Base-by-base conservation (phyloP, 2,888 invertebrate genomes). In the Rhamnusium bicolor region DNA sequence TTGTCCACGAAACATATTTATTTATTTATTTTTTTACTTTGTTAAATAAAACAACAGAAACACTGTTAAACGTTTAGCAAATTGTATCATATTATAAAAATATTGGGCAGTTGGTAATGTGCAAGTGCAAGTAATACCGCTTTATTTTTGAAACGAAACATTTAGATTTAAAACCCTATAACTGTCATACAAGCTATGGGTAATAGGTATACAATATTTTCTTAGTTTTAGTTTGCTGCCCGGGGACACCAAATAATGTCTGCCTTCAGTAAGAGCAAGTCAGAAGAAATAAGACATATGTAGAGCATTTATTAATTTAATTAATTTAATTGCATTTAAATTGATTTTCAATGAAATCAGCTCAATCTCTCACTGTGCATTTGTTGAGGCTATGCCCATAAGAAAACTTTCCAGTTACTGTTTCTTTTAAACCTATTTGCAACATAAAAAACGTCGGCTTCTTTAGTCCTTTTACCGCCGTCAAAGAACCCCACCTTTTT, bases 281-380 rank as follows among this genome's bases (percentile, higher is more conserved):
- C 2, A 2, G 14, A 24, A 27, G n/a, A 19, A 19, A 14, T 54
- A 14, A 21, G 54, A 54, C 54, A 24, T 54, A 54, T 54, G 54
- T 54, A n/a, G 54, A 54, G 12, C 54, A 24, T 24, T 24, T 24
- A 24, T 27, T 19, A 54, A 54, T 54, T 54, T 54, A 54, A 54
- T 54, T 54, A 54, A n/a, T 54, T 24, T 24, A 40, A 40, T 40
- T 40, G 40, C 40, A 40, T n/a, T 40, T 12, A 40, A n/a, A 40
- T 40, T 40, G 40, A 40, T 40, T 40, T n/a, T 4, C n/a, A 40
- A n/a, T 12, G 40, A 40, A 40, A 40, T 40, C 40, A 40, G 14
- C n/a, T 40, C 40, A 40, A 40, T 40, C 40, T n/a, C n/a, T 40
- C 40, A 40, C 40, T 40, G 4, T 40, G 40, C 40, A 40, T 40